Conservation (phyloP, 1,140 invertebrate genomes). For the Drosophila sproati region DNA sequence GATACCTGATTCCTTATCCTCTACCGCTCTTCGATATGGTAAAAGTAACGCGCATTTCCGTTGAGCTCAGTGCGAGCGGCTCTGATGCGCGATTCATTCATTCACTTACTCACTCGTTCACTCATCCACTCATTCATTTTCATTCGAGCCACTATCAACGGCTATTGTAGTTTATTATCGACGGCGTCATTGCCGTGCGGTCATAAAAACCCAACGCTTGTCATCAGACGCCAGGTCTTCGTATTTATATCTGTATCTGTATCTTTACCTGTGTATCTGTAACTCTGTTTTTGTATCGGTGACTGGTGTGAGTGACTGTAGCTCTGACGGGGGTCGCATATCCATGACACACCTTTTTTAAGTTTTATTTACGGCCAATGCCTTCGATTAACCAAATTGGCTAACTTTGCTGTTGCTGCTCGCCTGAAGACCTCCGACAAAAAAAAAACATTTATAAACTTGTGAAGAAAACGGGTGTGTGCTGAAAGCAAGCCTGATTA, state of each 20-base stretch:
- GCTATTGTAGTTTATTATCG: constrained; percentile 71
- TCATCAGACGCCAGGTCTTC: constrained; percentile 25
- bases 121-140: constrained; percentile 37
- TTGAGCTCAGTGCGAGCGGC: constrained; percentile 31
- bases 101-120: constrained; percentile 30
- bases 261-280: background rate
- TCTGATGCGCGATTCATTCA: constrained; percentile 59
- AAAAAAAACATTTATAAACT: background rate
- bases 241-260: constrained; percentile 1
- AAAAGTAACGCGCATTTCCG: constrained; percentile 46
- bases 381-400: constrained; percentile 74
- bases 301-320: constrained; percentile 10
- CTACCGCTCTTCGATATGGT: background rate
- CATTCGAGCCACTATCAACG: constrained; percentile 51
- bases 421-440: background rate
- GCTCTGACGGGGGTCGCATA: background rate
- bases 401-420: constrained; percentile 14
- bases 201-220: constrained; percentile 60
- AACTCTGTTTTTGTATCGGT: no score
- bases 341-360: constrained; percentile 60
- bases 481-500: background rate
- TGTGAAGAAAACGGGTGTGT: background rate
- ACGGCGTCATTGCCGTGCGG: constrained; percentile 17
- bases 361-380: constrained; percentile 48
- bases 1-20: background rate